phyloP scores from a whole-genome alignment of 2,888 invertebrate species.

The Nomada flava region DNA sequence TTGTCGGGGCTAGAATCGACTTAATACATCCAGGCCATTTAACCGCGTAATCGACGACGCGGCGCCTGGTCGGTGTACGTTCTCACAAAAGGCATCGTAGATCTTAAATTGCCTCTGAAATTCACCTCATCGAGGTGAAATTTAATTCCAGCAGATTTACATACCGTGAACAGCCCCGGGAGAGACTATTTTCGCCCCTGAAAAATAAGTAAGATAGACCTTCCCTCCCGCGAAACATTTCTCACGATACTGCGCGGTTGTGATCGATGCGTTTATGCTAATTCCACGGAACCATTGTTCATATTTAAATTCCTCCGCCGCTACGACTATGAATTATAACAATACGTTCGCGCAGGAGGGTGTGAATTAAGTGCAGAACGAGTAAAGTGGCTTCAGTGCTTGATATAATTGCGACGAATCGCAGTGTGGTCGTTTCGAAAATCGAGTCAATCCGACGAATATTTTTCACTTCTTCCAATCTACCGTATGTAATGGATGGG shows the following conservation, averaged over 20 bases:
- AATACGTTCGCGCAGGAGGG: too few species aligned
- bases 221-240: constrained; percentile 20
- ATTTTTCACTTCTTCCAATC: too few species aligned
- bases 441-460: background rate
- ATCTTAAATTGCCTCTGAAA: constrained; percentile 58
- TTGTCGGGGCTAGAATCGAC: constrained; percentile 58
- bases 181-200: background rate
- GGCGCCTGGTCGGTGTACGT: constrained; percentile 26
- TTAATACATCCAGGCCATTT: constrained; percentile 60
- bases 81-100: constrained; percentile 48
- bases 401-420: background rate
- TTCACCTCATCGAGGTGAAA: constrained; percentile 42
- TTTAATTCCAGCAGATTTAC: constrained; percentile 51
- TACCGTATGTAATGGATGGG: too few species aligned
- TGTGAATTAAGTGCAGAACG: background rate
- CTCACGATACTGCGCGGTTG: background rate
- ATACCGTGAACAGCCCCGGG: constrained; percentile 7
- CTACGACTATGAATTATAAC: too few species aligned
- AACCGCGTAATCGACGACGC: constrained; percentile 60
- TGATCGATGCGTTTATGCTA: constrained; percentile 54
- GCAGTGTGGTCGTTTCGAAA: background rate
- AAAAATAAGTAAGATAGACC: constrained; percentile 1
- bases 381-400: background rate
- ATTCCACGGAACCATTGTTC: constrained; percentile 42
- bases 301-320: constrained; percentile 42